Base-by-base conservation (phyloP, 2,888 invertebrate genomes). In the Adineta ricciae region DNA sequence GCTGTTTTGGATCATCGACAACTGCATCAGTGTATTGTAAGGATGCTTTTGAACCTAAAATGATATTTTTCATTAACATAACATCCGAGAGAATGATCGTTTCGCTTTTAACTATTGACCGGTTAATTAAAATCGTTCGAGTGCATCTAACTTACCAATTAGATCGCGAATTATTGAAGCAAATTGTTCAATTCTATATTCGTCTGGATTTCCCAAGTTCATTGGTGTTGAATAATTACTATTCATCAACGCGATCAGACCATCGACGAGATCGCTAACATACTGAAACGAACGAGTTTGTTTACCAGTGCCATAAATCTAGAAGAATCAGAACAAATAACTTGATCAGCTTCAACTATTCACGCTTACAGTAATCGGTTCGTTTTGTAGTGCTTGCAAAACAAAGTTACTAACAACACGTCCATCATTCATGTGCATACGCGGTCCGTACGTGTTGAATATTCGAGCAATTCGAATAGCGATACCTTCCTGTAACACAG, bases 371-470 rank as follows among this genome's bases (percentile, higher is more conserved):
- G 97, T 97, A 85, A 99, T 96, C 5, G 95, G 94, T 89, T 97
- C 93, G 90, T 96, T 95, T 89, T 96, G 95, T 86, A 99, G 91
- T 0, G 97, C 96, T 91, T 99, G 98, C 87, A 98, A 93, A 87
- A 99, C 95, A 89, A 99, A 99, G 92, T 99, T 99, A 24, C 97
- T 97, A 1, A 99, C 98, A 0, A 99, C 97, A 64, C 99, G 92
- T 1, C 99, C 99, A 90, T 99, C 99, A 87, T 97, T 96, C 93
- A 96, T 96, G 89, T 97, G 97, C 99, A 99, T 99, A 88, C 99
- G 92, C 0, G 99, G 99, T 0, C 99, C 99, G 89, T 96, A 99
- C 0, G 99, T 99, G 90, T 99, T 99, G 91, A 99, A 99, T 88
- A 99, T 99, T 87, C 99, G 92, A 2, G 99, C 99, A 16, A 99